A percentile compares a stretch with the other conserved stretches of the same genome.
Conservation (phyloP, 2,888 invertebrate genomes). For the Papilio elwesi region DNA sequence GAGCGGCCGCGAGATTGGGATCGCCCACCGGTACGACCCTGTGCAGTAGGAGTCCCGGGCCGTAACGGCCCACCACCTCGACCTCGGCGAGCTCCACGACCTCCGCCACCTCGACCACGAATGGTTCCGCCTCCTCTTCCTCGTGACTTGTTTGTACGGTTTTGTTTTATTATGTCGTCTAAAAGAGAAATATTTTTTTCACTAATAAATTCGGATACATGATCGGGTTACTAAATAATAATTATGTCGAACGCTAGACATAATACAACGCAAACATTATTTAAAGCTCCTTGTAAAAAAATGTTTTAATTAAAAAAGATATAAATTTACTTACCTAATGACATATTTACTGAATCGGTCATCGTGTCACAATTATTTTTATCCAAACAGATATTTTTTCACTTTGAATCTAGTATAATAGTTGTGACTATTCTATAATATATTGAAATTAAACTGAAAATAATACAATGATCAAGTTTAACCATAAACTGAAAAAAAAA, state of each 20-base stretch:
- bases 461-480: neutral
- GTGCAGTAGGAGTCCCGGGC: constrained; percentile 38
- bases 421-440: no score
- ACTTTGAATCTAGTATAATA: neutral
- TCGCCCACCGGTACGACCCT: constrained; percentile 50
- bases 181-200: constrained; percentile 35
- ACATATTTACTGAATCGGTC: constrained; percentile 76
- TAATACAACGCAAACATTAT: neutral
- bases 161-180: constrained; percentile 77
- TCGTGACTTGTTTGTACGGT: constrained; percentile 67
- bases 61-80: constrained; percentile 56
- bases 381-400: constrained; percentile 29
- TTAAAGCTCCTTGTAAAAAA: neutral
- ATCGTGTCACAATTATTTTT: constrained; percentile 49
- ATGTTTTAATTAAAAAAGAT: neutral
- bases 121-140: constrained; percentile 61
- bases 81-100: constrained; percentile 55
- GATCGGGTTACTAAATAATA: constrained; percentile 1
- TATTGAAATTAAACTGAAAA: neutral
- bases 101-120: constrained; percentile 52
- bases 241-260: neutral
- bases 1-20: constrained; percentile 44
- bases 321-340: constrained; percentile 63
- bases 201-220: neutral
- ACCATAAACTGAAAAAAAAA: constrained; percentile 5